A percentile compares a stretch with the other conserved stretches of the same genome.
Evolutionary conservation across 2,113 vertebrate genomes (phyloP).

Genomic region (Lophochroa leadbeateri): DNA sequence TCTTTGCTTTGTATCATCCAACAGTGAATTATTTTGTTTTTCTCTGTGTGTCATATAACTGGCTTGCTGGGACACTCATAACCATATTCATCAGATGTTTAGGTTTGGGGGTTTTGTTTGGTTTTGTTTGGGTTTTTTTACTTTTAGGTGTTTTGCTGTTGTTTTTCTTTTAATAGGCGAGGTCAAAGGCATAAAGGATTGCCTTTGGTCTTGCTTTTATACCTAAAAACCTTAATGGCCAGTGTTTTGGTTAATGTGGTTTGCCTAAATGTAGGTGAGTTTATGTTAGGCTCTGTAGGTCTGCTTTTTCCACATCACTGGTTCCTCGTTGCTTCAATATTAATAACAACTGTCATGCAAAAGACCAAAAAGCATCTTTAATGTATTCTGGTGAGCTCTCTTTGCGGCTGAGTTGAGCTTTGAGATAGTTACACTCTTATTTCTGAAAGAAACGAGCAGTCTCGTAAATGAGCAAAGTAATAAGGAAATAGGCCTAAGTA

Average conservation of each 20-base stretch:
- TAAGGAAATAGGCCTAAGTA: neutral
- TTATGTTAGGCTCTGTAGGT: neutral
- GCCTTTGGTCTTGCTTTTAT: neutral
- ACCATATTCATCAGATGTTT: neutral
- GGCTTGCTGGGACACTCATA: neutral
- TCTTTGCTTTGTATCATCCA: neutral
- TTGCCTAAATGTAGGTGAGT: neutral
- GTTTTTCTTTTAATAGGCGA: neutral
- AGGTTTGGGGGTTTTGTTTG: neutral
- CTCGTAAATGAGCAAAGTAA: neutral
- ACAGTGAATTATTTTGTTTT: neutral
- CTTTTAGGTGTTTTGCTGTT: neutral
- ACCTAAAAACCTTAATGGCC: neutral
- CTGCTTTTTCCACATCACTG: neutral
- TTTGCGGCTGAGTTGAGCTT: neutral
- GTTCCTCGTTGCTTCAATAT: neutral
- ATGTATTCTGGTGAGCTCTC: neutral
- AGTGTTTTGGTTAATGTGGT: neutral
- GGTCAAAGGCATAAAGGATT: neutral
- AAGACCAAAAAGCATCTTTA: neutral
- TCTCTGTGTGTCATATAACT: neutral
- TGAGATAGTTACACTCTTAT: neutral
- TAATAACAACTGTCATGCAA: neutral
- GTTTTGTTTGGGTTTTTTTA: neutral
- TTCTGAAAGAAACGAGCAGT: neutral